Conservation (phyloP, 2,797 vertebrate genomes). For the Mus minutoides region DNA sequence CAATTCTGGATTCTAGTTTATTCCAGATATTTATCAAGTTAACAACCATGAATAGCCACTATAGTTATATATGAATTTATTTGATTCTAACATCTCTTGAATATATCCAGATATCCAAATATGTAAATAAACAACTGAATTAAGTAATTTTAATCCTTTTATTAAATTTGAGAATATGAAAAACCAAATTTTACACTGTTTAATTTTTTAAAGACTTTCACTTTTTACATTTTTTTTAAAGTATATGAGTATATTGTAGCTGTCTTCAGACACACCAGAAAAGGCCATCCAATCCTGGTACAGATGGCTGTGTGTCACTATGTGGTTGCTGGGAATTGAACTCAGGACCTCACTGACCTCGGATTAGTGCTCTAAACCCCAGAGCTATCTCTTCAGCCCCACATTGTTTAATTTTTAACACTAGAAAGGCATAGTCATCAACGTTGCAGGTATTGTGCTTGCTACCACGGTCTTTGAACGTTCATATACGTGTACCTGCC, state of each 20-base stretch:
- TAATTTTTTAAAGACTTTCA: conserved; percentile 10
- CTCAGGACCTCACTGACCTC: not conserved
- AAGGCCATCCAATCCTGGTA: not conserved
- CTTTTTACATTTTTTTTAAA: not conserved
- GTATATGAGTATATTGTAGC: not conserved
- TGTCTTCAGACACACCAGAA: not conserved
- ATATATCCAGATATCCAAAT: not conserved
- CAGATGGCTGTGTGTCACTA: not conserved
- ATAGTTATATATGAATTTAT: not conserved
- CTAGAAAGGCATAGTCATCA: not conserved
- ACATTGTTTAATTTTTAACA: not conserved
- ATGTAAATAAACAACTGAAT: conserved; percentile 15
- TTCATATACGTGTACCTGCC: not conserved
- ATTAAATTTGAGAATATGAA: not conserved
- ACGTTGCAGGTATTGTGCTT: not conserved
- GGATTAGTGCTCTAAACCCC: not conserved
- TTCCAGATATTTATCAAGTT: too few species aligned
- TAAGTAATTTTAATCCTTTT: not conserved
- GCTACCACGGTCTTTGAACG: not conserved
- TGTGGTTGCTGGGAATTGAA: not conserved
- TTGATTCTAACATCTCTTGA: not conserved
- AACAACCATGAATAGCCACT: too few species aligned
- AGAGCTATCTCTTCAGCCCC: not conserved
- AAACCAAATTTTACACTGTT: not conserved
- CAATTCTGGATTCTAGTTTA: too few species aligned